Base-by-base conservation (phyloP, 2,888 invertebrate genomes). In the Plebejus melissa region DNA sequence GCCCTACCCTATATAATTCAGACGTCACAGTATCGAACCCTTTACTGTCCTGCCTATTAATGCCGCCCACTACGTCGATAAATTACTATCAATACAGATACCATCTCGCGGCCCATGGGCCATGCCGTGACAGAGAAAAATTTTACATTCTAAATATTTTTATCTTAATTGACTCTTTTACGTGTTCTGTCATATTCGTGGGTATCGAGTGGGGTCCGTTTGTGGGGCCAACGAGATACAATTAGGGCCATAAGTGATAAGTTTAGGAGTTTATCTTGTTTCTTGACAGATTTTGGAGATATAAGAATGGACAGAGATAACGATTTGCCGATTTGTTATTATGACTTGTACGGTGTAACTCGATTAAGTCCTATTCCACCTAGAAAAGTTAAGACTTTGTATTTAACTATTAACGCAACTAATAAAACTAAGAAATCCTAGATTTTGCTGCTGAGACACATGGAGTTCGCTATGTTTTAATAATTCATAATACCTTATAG, bases 61-160 rank as follows among this genome's bases (percentile, higher is more conserved):
- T 81, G 77, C 80, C 80, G 80, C 82, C 80, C 80, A 80, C 82
- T 79, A 81, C 78, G 80, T 77, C 81, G 78, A 83, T 83, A 82
- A 82, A 84, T 83, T 82, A 84, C 83, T 81, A 83, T 81, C 80
- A 80, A 81, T 81, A 80, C 77, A 76, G 81, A 82, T 82, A 81
- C 80, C 77, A 65, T 65, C 65, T 77, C 32, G 16, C 50, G 50
- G 58, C 32, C 50, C 50, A 36, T 75, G 76, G 58, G 32, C 50
- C 50, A 36, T 75, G 76, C 76, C 74, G 78, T 76, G 76, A 78
- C 76, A 78, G 71, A 77, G 77, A 69, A 74, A 76, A 76, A 78
- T 76, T 74, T 75, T 74, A 77, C 70, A 77, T 78, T 76, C 76
- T 79, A 79, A 79, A 79, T 79, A 79, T 76, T 77, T 76, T 77